A percentile compares a stretch with the other conserved stretches of the same genome.
Conservation (phyloP, 1,140 invertebrate genomes). For the Vollenhovia emeryi region DNA sequence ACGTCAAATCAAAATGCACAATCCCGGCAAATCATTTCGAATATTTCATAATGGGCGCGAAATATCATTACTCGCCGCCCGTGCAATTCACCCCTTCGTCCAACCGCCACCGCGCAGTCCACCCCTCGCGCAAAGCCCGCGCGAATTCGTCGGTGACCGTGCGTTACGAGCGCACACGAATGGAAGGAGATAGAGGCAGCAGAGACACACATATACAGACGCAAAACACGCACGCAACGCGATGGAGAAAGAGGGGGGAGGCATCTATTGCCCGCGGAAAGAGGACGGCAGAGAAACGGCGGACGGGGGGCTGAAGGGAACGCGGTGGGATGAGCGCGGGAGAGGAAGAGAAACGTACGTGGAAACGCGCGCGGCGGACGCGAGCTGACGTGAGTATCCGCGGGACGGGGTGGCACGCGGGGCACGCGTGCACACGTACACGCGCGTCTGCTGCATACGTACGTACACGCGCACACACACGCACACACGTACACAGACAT, state of each 20-base stretch:
- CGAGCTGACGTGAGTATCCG: constrained; percentile 51
- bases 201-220: not conserved
- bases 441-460: not conserved
- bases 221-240: not conserved
- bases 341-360: constrained; percentile 49
- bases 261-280: constrained; percentile 19
- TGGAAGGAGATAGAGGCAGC: constrained; percentile 36
- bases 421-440: constrained; percentile 35
- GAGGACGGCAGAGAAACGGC: constrained; percentile 45
- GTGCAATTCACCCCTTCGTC: constrained; percentile 64
- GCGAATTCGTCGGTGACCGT: constrained; percentile 71
- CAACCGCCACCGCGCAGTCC: constrained; percentile 13
- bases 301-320: not conserved
- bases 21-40: constrained; percentile 83
- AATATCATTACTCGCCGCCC: constrained; percentile 82
- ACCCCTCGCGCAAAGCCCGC: constrained; percentile 38
- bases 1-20: constrained; percentile 83
- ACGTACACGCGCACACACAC: not conserved
- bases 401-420: constrained; percentile 58
- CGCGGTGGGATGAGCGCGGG: constrained; percentile 28
- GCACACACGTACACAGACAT: not conserved
- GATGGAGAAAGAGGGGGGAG: constrained; percentile 39
- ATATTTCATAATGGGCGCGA: constrained; percentile 84
- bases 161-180: constrained; percentile 60
- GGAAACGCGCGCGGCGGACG: constrained; percentile 44